Percentiles rank a stretch among this genome's conserved stretches.
Conservation (phyloP, 2,888 invertebrate genomes). For the Cephalotes varians region DNA sequence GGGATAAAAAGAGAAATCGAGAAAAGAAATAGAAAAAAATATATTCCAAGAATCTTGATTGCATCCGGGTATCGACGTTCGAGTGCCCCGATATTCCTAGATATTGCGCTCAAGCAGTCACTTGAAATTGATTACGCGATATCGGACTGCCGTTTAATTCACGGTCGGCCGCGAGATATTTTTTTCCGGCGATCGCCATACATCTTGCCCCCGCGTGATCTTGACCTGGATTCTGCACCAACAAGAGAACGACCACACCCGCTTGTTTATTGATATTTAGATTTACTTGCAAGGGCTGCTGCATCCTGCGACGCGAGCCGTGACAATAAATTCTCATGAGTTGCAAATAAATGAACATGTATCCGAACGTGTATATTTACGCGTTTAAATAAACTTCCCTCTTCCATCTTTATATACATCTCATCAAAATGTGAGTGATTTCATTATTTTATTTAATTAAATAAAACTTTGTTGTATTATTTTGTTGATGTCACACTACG, state of each 20-base stretch:
- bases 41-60: conserved; percentile 5
- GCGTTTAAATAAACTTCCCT: not conserved
- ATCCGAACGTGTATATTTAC: not conserved
- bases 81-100: conserved; percentile 20
- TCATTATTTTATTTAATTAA: not conserved
- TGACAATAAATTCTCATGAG: not conserved
- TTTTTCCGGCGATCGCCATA: conserved; percentile 50
- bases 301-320: not conserved
- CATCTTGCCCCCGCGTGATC: conserved; percentile 40
- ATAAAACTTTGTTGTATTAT: not conserved
- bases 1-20: not conserved
- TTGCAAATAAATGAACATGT: conserved; percentile 4
- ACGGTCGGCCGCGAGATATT: conserved; percentile 49
- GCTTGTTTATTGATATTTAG: conserved; percentile 34
- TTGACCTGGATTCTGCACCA: conserved; percentile 55
- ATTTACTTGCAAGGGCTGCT: conserved; percentile 15
- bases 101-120: conserved; percentile 9
- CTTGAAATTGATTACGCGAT: conserved; percentile 57
- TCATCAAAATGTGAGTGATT: not conserved
- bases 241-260: conserved; percentile 32
- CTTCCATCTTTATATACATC: not conserved
- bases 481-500: not conserved
- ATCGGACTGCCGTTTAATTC: conserved; percentile 54
- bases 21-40: not conserved
- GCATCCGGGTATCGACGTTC: conserved; percentile 24